Evolutionary conservation across 2,113 vertebrate species (phyloP).

Genomic region (Aix galericulata): DNA sequence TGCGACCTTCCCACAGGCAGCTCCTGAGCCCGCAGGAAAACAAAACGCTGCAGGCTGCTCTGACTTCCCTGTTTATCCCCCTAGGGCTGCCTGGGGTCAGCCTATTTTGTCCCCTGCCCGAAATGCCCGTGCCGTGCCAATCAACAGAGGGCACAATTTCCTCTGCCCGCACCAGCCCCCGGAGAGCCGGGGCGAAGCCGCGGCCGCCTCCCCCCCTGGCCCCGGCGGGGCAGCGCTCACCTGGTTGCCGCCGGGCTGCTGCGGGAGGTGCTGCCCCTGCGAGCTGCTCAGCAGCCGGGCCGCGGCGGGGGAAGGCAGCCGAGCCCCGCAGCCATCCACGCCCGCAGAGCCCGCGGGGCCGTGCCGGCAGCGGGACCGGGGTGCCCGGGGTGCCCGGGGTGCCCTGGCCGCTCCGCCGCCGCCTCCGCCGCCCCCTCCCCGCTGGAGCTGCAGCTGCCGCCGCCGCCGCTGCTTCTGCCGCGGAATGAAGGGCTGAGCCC

Average conservation of each 20-base stretch:
- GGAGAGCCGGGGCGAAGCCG: no score
- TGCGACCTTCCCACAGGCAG: not conserved
- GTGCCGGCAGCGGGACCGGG: not conserved
- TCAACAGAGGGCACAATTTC: not conserved
- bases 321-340: constrained; percentile 1
- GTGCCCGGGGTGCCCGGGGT: not conserved
- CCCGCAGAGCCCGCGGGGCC: not conserved
- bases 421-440: not conserved
- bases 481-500: constrained; percentile 35
- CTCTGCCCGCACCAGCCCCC: not conserved
- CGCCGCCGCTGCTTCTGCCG: not conserved
- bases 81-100: not conserved
- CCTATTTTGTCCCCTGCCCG: not conserved
- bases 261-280: not conserved
- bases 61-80: not conserved
- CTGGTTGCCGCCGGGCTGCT: not conserved
- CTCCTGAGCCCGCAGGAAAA: not conserved
- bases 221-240: not conserved
- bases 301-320: not conserved
- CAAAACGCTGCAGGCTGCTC: not conserved
- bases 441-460: not conserved
- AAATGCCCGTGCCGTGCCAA: no score
- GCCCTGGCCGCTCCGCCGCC: not conserved
- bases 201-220: not conserved
- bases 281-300: not conserved